Evolutionary conservation across 1,140 invertebrate genomes (phyloP).

Genomic region (Megathymus violae): DNA sequence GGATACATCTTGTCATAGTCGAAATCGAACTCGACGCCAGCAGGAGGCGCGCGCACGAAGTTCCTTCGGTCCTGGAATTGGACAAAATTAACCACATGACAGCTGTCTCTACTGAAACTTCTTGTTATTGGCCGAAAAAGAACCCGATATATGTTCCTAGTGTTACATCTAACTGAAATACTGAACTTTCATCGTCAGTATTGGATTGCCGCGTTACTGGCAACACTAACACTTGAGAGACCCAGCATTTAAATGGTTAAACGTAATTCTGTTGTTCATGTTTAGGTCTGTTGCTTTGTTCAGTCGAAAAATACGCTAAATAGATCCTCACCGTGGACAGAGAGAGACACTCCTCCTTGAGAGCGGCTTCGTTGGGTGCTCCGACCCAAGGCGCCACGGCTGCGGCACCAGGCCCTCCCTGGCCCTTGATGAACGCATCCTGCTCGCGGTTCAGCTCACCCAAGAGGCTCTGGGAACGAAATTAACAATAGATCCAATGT

Average conservation of each 20-base stretch:
- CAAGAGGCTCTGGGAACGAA: slow-evolving; percentile 92
- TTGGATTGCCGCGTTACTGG: too few species aligned
- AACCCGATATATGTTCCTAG: too few species aligned
- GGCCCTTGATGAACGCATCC: slow-evolving; percentile 95
- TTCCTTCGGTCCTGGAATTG: slow-evolving; percentile 94
- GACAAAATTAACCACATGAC: background rate
- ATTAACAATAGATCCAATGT: too few species aligned
- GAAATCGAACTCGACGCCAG: slow-evolving; percentile 97
- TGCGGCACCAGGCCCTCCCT: slow-evolving; percentile 89
- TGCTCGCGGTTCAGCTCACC: slow-evolving; percentile 98
- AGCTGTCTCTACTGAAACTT: too few species aligned
- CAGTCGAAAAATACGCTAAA: background rate
- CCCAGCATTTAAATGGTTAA: too few species aligned
- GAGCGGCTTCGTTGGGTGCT: slow-evolving; percentile 92
- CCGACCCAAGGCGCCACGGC: slow-evolving; percentile 96
- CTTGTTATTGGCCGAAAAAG: too few species aligned
- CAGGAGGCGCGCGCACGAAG: slow-evolving; percentile 97
- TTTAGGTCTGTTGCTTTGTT: background rate
- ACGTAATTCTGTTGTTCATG: background rate
- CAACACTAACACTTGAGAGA: too few species aligned
- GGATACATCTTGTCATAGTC: slow-evolving; percentile 96
- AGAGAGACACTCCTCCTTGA: slow-evolving; percentile 97
- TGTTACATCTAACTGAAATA: too few species aligned
- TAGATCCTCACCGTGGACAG: slow-evolving; percentile 90
- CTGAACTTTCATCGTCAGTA: too few species aligned